These are phyloP conservation scores for Lagria hirta DNA, from an alignment of 2,888 invertebrate species.

Conservation along the genomic window DNA sequence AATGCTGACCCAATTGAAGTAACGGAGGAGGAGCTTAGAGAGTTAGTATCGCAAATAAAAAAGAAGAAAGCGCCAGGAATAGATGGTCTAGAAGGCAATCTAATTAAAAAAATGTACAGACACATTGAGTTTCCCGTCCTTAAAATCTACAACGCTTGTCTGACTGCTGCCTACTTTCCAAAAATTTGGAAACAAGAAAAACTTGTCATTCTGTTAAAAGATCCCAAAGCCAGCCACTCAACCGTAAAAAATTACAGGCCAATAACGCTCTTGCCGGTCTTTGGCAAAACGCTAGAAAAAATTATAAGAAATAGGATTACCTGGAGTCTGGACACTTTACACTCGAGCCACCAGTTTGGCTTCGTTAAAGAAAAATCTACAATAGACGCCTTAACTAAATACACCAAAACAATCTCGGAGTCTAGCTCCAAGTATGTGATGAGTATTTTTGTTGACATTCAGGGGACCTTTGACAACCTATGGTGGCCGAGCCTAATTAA, in stretches of 20 bases:
- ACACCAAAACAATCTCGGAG: no score
- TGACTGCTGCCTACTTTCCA: constrained; percentile 1
- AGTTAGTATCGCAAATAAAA: background rate
- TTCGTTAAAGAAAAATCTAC: no score
- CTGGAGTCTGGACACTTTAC: no score
- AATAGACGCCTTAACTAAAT: no score
- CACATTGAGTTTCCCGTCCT: background rate
- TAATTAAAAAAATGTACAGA: constrained; percentile 1
- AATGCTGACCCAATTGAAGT: background rate
- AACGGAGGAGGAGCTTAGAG: background rate
- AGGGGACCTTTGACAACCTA: no score
- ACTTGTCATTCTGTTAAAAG: background rate
- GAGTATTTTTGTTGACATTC: no score
- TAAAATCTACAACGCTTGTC: constrained; percentile 6
- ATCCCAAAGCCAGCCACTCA: background rate
- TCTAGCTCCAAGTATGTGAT: no score
- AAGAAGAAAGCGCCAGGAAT: constrained; percentile 2
- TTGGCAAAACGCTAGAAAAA: constrained; percentile 7
- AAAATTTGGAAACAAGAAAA: constrained; percentile 5
- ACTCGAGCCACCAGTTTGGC: no score
- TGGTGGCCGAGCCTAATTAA: no score
- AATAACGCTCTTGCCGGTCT: constrained; percentile 2
- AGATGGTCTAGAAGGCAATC: background rate
- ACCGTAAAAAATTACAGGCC: constrained; percentile 3
- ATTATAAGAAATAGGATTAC: constrained; percentile 1